Percentiles rank a stretch among this genome's conserved stretches.
Evolutionary conservation across 2,888 invertebrate genomes (phyloP).

Genomic region (Noctua fimbriata): DNA sequence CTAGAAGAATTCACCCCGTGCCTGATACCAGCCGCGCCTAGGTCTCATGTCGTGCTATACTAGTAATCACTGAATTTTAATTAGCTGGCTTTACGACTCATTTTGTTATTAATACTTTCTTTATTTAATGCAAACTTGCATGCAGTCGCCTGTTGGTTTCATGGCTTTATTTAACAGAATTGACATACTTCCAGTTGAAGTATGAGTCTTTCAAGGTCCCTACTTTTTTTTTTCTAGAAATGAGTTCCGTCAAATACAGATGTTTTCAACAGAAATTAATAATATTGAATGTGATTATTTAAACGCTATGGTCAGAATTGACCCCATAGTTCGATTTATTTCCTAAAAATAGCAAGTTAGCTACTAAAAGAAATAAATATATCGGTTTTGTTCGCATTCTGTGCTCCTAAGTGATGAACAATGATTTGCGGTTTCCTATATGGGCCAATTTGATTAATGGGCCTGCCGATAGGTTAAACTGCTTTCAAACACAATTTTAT

Average conservation of each 20-base stretch:
- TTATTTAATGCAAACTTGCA: slow-evolving; percentile 39
- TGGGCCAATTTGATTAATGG: slow-evolving; percentile 68
- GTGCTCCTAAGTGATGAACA: slow-evolving; percentile 64
- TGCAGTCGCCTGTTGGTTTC: slow-evolving; percentile 6
- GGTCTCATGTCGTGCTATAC: slow-evolving; percentile 72
- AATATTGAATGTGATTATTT: not conserved
- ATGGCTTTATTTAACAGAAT: slow-evolving; percentile 12
- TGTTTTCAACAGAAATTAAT: not conserved
- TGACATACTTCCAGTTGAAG: not conserved
- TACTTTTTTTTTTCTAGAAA: not conserved
- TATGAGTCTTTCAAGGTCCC: not conserved
- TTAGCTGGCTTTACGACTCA: slow-evolving; percentile 64
- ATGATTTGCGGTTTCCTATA: slow-evolving; percentile 72
- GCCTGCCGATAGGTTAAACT: slow-evolving; percentile 45
- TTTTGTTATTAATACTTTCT: slow-evolving; percentile 49
- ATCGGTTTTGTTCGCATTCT: slow-evolving; percentile 38
- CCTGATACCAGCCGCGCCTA: slow-evolving; percentile 81
- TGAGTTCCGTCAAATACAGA: not conserved
- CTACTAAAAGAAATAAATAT: slow-evolving; percentile 27
- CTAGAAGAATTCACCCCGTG: slow-evolving; percentile 76
- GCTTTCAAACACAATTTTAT: slow-evolving; percentile 53
- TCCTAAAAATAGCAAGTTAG: not conserved
- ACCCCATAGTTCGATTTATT: slow-evolving; percentile 17
- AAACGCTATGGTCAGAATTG: not conserved
- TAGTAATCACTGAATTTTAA: slow-evolving; percentile 78